phyloP scores from a whole-genome alignment of 2,888 invertebrate genomes.

The Aproaerema taeniolella region DNA sequence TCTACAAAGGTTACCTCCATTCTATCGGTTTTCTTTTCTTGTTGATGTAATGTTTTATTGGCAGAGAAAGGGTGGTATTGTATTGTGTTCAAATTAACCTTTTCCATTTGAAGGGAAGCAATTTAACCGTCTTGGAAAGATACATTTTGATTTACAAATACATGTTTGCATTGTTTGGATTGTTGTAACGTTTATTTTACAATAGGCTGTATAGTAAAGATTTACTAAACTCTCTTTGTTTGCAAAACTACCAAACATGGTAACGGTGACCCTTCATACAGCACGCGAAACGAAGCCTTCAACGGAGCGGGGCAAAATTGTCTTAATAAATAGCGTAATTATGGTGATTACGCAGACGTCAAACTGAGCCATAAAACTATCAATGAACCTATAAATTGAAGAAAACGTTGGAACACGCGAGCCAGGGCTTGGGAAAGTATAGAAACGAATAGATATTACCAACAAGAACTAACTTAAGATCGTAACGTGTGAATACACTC shows the following conservation, averaged over 20 bases:
- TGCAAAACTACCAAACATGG: constrained; percentile 11
- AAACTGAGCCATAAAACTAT: constrained; percentile 53
- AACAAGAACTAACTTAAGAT: constrained; percentile 35
- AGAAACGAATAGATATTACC: constrained; percentile 45
- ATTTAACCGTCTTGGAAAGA: no score
- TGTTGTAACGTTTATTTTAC: background rate
- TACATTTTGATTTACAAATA: constrained; percentile 17
- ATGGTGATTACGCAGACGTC: constrained; percentile 48
- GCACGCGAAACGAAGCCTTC: constrained; percentile 11
- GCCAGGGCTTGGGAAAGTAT: constrained; percentile 45
- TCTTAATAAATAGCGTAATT: constrained; percentile 51
- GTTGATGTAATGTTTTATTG: constrained; percentile 58
- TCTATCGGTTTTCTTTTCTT: constrained; percentile 63
- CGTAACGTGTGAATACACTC: constrained; percentile 53
- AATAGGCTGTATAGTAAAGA: background rate
- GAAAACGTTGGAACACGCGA: constrained; percentile 48
- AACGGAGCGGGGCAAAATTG: constrained; percentile 24
- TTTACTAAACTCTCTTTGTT: constrained; percentile 11
- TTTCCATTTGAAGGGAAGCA: constrained; percentile 37
- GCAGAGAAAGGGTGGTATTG: constrained; percentile 63
- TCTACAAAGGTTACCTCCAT: constrained; percentile 68
- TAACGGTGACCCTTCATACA: constrained; percentile 9
- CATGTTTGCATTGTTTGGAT: background rate
- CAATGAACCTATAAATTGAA: constrained; percentile 56
- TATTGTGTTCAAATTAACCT: constrained; percentile 56